Conservation (phyloP, 2,797 vertebrate genomes). For the Ambastaia sidthimunki region DNA sequence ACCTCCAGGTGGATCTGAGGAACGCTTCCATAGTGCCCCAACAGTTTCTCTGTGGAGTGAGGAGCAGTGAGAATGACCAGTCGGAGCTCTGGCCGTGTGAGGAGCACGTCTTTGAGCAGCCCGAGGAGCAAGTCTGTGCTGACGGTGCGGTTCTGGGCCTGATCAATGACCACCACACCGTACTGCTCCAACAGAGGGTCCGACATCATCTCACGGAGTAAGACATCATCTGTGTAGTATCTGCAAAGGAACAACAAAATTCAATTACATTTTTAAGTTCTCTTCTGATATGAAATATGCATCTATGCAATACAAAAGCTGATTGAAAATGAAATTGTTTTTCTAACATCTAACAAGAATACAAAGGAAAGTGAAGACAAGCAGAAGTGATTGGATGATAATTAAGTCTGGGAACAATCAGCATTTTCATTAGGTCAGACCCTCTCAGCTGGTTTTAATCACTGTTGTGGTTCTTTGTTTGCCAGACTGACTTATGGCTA, state of each 20-base stretch:
- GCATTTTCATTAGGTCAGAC: conserved; percentile 58
- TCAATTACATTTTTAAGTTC: neutral
- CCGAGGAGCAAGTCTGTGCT: conserved; percentile 85
- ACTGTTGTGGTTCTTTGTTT: conserved; percentile 63
- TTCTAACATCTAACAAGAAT: conserved; percentile 2
- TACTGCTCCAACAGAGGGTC: conserved; percentile 84
- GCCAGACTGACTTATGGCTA: conserved; percentile 66
- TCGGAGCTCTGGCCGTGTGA: conserved; percentile 81
- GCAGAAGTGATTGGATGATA: conserved; percentile 33
- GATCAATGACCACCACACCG: conserved; percentile 83
- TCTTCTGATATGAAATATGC: neutral
- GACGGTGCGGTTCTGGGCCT: conserved; percentile 83
- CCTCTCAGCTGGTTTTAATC: conserved; percentile 49
- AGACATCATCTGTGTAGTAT: conserved; percentile 85
- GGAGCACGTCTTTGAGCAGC: conserved; percentile 83
- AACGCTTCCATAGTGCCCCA: conserved; percentile 68
- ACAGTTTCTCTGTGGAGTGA: conserved; percentile 69
- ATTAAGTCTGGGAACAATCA: conserved; percentile 70
- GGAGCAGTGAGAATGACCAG: conserved; percentile 81
- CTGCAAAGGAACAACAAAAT: conserved; percentile 64
- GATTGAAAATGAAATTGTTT: neutral
- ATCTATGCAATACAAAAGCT: neutral
- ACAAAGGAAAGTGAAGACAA: conserved; percentile 16
- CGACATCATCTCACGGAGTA: conserved; percentile 92
- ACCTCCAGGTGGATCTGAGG: conserved; percentile 74